Base-by-base conservation (phyloP, 2,797 vertebrate species). In the Pipistrellus pygmaeus region DNA sequence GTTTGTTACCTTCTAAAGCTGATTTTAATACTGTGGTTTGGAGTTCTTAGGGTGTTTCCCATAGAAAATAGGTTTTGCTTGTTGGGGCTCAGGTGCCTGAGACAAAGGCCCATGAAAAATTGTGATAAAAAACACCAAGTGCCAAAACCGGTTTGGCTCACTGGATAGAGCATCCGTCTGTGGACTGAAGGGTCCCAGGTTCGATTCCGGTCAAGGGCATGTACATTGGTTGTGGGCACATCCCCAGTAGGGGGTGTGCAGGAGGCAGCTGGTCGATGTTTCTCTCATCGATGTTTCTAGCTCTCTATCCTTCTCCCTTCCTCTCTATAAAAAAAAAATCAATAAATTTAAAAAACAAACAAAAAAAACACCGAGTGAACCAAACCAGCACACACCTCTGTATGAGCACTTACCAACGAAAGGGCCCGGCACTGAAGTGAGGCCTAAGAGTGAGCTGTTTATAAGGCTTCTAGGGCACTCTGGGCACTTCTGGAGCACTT, bases 31-130 rank as follows among this genome's bases (percentile, higher is more conserved):
- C 32, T 72, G 14, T 1, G 14, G 48, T 73, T 44, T 84, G 48
- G 57, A 46, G 69, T 77, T 88, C 51, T 64, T 48, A 68, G 7
- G 21, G 71, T 32, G 41, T 23, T 83, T 77, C 35, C 80, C 53
- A 68, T 3, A 81, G 46, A 44, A 88, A 84, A n/a, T 21, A 12
- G 78, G 32, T 87, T 88, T 88, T 85, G 35, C 10, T 21, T 77
- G 1, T 32, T 57, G 64, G 30, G 60, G 69, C n/a, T 77, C 18
- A 77, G 77, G 48, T 60, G 35, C 20, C 38, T 41, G 62, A 71
- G 18, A 69, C 57, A 85, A 23, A 84, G n/a, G 38, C 15, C 66
- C 82, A 18, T 76, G 75, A 84, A 89, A 92, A 91, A 57, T 46
- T 8, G 4, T 18, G 17, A 64, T n/a, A 14, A 83, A 83, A n/a